phyloP scores from a whole-genome alignment of 2,113 vertebrate species.

The Psammodynastes pulverulentus region DNA sequence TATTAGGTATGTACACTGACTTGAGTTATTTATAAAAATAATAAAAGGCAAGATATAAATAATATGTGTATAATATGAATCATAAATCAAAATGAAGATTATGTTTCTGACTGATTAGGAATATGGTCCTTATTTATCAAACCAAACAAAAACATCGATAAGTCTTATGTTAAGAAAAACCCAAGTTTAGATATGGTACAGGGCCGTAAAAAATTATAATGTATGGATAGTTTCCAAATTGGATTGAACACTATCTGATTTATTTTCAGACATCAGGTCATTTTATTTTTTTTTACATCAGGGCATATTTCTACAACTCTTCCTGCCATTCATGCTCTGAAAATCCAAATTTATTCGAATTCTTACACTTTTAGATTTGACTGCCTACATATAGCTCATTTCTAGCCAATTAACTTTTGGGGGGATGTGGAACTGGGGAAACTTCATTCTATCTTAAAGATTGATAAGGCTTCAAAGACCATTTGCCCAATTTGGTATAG shows the following conservation, averaged over 20 bases:
- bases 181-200: not conserved
- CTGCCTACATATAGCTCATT: not conserved
- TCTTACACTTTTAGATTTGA: not conserved
- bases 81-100: not conserved
- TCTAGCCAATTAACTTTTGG: not conserved
- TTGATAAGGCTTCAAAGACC: not conserved
- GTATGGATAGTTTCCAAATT: not conserved
- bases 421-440: not conserved
- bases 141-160: not conserved
- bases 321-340: not conserved
- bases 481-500: not conserved
- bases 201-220: not conserved
- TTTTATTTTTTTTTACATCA: not conserved
- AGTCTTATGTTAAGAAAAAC: not conserved
- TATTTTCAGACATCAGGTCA: not conserved
- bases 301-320: not conserved
- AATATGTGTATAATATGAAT: not conserved
- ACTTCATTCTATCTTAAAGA: not conserved
- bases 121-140: not conserved
- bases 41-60: not conserved
- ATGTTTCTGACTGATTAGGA: not conserved
- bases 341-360: not conserved
- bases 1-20: not conserved
- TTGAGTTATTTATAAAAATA: not conserved
- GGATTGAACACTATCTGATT: not conserved